phyloP scores from a whole-genome alignment of 2,888 invertebrate species.

The Harpagoxenus sublaevis region DNA sequence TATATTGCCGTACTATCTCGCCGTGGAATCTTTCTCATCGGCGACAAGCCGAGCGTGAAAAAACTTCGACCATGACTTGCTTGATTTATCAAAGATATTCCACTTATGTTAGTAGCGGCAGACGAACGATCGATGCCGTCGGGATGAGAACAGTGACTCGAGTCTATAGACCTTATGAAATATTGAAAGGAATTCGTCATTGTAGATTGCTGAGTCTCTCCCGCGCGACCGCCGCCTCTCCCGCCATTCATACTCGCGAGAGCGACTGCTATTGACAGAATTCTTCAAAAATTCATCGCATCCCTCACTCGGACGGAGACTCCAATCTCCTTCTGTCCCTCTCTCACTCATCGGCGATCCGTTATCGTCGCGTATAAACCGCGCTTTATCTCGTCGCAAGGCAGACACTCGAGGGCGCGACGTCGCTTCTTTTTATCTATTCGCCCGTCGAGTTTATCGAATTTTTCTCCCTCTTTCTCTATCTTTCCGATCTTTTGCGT shows the following conservation, averaged over 20 bases:
- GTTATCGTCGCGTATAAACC: constrained; percentile 63
- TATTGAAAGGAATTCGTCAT: constrained; percentile 81
- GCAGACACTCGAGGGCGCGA: constrained; percentile 45
- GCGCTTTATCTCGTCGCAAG: constrained; percentile 63
- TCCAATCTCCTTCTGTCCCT: constrained; percentile 28
- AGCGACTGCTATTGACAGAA: constrained; percentile 62
- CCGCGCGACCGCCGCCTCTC: constrained; percentile 28
- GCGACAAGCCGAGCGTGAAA: constrained; percentile 18
- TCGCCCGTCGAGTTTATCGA: constrained; percentile 22
- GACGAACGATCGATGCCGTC: constrained; percentile 55
- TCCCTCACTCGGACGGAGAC: constrained; percentile 48
- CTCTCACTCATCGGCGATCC: constrained; percentile 48
- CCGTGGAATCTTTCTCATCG: not conserved
- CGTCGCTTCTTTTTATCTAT: constrained; percentile 50
- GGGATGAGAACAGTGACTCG: constrained; percentile 55
- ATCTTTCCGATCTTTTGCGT: not conserved
- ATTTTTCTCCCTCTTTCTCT: not conserved
- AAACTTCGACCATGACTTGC: constrained; percentile 34
- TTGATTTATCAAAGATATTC: constrained; percentile 45
- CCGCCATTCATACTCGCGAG: constrained; percentile 67
- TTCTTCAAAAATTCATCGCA: constrained; percentile 77
- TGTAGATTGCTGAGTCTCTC: constrained; percentile 72
- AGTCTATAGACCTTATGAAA: constrained; percentile 77
- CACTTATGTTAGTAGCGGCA: constrained; percentile 27
- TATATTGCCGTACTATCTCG: not conserved